Percentiles rank a stretch among this genome's conserved stretches.
Evolutionary conservation across 2,113 vertebrate species (phyloP).

Genomic region (Amblyopsis rosae): DNA sequence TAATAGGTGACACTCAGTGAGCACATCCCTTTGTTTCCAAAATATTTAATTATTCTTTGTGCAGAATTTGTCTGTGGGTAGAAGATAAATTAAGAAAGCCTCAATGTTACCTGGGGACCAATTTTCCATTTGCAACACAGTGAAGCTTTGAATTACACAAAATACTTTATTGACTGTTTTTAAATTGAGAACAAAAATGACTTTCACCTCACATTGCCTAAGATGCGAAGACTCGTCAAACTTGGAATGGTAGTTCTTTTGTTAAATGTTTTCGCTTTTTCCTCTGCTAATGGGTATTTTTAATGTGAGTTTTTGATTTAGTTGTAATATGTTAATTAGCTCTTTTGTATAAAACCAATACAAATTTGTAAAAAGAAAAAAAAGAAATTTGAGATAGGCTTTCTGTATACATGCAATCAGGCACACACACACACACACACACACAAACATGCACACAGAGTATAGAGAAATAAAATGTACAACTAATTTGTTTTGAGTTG

Average conservation of each 20-base stretch:
- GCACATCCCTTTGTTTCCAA: no score
- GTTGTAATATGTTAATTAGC: slow-evolving; percentile 21
- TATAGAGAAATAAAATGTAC: neutral
- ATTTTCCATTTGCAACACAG: no score
- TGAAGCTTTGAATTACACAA: no score
- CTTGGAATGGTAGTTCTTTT: neutral
- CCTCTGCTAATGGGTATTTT: slow-evolving; percentile 1
- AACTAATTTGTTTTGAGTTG: neutral
- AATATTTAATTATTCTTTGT: neutral
- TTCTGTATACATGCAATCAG: neutral
- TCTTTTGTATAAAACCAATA: slow-evolving; percentile 16
- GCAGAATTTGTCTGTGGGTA: no score
- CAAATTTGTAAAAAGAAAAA: neutral
- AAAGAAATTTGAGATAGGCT: neutral
- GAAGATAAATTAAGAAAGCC: no score
- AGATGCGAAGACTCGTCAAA: neutral
- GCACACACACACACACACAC: neutral
- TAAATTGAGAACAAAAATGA: neutral
- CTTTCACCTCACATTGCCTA: neutral
- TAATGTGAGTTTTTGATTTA: slow-evolving; percentile 6
- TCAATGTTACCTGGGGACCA: no score
- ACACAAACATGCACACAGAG: no score
- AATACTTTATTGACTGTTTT: no score
- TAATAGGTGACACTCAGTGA: no score
- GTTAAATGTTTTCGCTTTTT: neutral